Percentiles rank a stretch among this genome's conserved stretches.
Conservation (phyloP, 1,140 invertebrate species). For the Cydia splendana region DNA sequence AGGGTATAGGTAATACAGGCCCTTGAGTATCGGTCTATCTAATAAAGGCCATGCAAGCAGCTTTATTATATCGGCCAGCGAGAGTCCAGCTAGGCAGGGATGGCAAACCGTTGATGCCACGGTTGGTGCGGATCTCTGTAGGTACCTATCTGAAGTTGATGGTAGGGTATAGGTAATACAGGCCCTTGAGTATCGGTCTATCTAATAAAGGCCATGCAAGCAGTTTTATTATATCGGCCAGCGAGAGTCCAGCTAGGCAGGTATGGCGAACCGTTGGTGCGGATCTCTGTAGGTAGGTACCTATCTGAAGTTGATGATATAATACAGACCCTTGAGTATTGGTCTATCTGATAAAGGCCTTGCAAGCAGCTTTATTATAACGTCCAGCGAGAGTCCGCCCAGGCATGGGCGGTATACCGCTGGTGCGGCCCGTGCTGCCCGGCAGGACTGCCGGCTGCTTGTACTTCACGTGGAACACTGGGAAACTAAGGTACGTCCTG, state of each 20-base stretch:
- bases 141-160: neutral
- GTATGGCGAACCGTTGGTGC: constrained; percentile 70
- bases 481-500: constrained; percentile 80
- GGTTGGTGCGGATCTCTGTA: constrained; percentile 43
- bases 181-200: constrained; percentile 36
- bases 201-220: constrained; percentile 64
- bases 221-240: constrained; percentile 70
- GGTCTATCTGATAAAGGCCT: constrained; percentile 59
- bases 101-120: constrained; percentile 63
- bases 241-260: constrained; percentile 76
- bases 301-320: neutral
- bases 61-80: constrained; percentile 68
- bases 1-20: neutral
- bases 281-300: constrained; percentile 29
- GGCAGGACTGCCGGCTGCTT: constrained; percentile 80
- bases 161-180: neutral
- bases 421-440: constrained; percentile 70
- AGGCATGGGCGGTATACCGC: constrained; percentile 73
- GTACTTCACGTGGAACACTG: constrained; percentile 79
- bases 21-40: constrained; percentile 44
- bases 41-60: constrained; percentile 62
- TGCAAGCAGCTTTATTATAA: constrained; percentile 68
- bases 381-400: constrained; percentile 77
- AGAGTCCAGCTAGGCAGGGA: constrained; percentile 77
- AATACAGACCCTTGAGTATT: neutral